Conservation (phyloP, 2,113 vertebrate species). For the Vanacampus margaritifer region DNA sequence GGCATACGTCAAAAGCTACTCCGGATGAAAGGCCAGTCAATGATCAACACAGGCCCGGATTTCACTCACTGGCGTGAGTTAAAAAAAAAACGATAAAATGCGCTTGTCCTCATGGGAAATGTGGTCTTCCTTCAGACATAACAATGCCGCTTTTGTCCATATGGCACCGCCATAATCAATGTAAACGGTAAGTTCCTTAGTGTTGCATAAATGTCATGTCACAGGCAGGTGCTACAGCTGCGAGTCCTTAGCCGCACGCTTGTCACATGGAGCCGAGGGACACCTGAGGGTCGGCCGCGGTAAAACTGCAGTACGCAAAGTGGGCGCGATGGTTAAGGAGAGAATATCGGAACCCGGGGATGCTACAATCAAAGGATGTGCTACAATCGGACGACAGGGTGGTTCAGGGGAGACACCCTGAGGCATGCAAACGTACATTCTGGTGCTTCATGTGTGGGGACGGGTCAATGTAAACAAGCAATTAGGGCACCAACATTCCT, state of each 20-base stretch:
- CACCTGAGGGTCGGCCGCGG: slow-evolving; percentile 57
- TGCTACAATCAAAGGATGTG: slow-evolving; percentile 72
- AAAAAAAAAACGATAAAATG: too few species aligned
- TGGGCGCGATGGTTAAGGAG: slow-evolving; percentile 13
- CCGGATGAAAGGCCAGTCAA: too few species aligned
- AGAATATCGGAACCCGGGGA: slow-evolving; percentile 33
- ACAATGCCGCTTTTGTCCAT: too few species aligned
- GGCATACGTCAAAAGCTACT: too few species aligned
- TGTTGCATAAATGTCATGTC: slow-evolving; percentile 1
- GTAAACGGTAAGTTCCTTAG: too few species aligned
- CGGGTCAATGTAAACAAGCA: slow-evolving; percentile 47
- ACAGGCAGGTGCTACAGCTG: slow-evolving; percentile 51
- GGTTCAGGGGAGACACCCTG: slow-evolving; percentile 45
- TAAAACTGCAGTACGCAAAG: slow-evolving; percentile 57
- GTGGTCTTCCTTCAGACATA: too few species aligned
- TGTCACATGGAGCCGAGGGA: slow-evolving; percentile 15
- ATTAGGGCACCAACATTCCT: slow-evolving; percentile 45
- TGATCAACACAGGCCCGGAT: too few species aligned
- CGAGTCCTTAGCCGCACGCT: slow-evolving; percentile 39
- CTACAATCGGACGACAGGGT: slow-evolving; percentile 60
- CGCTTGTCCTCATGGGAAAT: too few species aligned
- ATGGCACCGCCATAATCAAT: too few species aligned
- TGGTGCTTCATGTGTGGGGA: slow-evolving; percentile 47
- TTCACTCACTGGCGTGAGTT: too few species aligned
- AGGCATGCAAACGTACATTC: slow-evolving; percentile 75